A percentile compares a stretch with the other conserved stretches of the same genome.
Conservation (phyloP, 2,797 vertebrate genomes). For the Picus viridis region DNA sequence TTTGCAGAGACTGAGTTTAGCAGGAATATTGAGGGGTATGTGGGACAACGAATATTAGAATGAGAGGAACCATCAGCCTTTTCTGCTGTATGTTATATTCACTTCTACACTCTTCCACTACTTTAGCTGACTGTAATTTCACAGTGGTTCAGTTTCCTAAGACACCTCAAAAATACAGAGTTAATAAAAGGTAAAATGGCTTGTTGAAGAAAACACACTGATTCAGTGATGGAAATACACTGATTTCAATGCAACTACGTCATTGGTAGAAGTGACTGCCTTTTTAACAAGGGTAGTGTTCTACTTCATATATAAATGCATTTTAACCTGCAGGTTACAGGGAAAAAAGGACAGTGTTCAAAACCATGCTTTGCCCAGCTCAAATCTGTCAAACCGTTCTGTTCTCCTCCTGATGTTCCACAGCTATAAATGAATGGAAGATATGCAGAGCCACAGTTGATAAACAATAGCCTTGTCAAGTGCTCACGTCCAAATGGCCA, state of each 20-base stretch:
- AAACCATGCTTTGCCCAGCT: neutral
- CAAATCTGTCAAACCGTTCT: neutral
- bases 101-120: neutral
- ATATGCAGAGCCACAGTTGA: neutral
- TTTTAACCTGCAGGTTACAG: constrained; percentile 16
- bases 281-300: neutral
- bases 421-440: constrained; percentile 1
- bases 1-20: neutral
- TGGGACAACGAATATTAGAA: neutral
- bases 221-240: neutral
- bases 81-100: neutral
- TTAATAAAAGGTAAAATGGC: neutral
- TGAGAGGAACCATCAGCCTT: neutral
- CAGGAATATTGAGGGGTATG: neutral
- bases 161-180: neutral
- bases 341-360: neutral
- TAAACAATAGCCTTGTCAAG: neutral
- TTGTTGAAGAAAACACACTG: neutral
- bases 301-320: neutral
- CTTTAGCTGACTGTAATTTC: neutral
- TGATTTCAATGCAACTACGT: neutral
- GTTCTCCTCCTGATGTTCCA: neutral
- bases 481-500: neutral
- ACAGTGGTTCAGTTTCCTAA: neutral
- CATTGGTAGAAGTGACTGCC: neutral